Evolutionary conservation across 1,140 invertebrate species (phyloP).

Genomic region (Helicoverpa armigera): DNA sequence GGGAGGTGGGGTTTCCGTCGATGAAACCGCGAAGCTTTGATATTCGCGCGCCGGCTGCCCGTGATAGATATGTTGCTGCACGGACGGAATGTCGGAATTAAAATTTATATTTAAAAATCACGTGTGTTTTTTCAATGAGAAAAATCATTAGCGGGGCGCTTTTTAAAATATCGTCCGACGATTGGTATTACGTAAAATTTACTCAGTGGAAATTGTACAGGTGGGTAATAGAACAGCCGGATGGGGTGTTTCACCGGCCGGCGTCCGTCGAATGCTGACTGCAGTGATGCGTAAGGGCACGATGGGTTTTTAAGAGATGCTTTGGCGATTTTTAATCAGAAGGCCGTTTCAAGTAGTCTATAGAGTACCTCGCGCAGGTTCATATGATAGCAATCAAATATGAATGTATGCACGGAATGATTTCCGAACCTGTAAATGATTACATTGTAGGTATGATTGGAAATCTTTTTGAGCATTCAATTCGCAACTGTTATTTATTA

Average conservation of each 20-base stretch:
- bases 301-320: not conserved
- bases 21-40: slow-evolving; percentile 69
- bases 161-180: slow-evolving; percentile 6
- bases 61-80: slow-evolving; percentile 68
- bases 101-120: slow-evolving; percentile 42
- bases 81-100: slow-evolving; percentile 48
- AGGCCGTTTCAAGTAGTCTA: not conserved
- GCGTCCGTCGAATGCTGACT: not conserved
- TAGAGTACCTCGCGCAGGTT: not conserved
- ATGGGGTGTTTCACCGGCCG: not conserved
- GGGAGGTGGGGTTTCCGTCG: slow-evolving; percentile 49
- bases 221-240: not conserved
- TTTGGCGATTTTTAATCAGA: slow-evolving; percentile 1
- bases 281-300: not conserved
- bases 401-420: not conserved
- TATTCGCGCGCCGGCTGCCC: slow-evolving; percentile 58
- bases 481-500: too few species aligned
- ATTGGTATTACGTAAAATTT: slow-evolving; percentile 15
- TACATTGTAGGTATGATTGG: too few species aligned
- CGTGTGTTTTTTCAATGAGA: slow-evolving; percentile 33
- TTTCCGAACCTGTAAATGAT: too few species aligned
- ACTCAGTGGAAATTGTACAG: not conserved
- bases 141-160: slow-evolving; percentile 25
- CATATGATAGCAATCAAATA: not conserved
- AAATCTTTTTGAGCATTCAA: too few species aligned